Percentiles rank a stretch among this genome's conserved stretches.
Evolutionary conservation across 1,140 invertebrate genomes (phyloP).

Genomic region (Diachasmimorpha longicaudata): DNA sequence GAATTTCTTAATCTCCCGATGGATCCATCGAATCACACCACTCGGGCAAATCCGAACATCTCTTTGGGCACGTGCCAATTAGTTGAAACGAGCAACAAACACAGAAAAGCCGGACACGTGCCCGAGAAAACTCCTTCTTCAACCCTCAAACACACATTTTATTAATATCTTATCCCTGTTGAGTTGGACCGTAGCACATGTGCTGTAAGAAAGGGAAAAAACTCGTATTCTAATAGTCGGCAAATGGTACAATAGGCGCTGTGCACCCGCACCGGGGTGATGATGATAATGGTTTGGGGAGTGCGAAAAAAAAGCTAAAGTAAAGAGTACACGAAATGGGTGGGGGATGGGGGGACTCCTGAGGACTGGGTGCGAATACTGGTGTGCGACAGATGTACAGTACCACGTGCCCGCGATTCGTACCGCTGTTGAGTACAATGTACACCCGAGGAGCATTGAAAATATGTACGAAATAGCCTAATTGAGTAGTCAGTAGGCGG

Average conservation of each 20-base stretch:
- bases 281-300: slow-evolving; percentile 34
- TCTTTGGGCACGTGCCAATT: slow-evolving; percentile 35
- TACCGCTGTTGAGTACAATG: slow-evolving; percentile 29
- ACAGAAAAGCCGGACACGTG: slow-evolving; percentile 1
- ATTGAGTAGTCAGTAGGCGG: slow-evolving; percentile 35
- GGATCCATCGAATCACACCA: neutral
- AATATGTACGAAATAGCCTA: slow-evolving; percentile 33
- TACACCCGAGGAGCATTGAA: slow-evolving; percentile 31
- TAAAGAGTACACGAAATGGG: slow-evolving; percentile 28
- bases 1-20: neutral
- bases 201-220: slow-evolving; percentile 38
- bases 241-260: slow-evolving; percentile 9
- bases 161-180: neutral
- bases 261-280: slow-evolving; percentile 26
- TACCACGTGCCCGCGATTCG: slow-evolving; percentile 38
- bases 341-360: slow-evolving; percentile 11
- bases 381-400: slow-evolving; percentile 38
- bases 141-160: neutral
- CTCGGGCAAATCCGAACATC: neutral
- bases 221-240: slow-evolving; percentile 48
- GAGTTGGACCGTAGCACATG: slow-evolving; percentile 19
- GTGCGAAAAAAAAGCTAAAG: slow-evolving; percentile 7
- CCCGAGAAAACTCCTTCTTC: neutral
- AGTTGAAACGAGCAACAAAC: slow-evolving; percentile 34
- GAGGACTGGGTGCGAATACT: slow-evolving; percentile 20